Evolutionary conservation across 2,113 vertebrate species (phyloP), one percentile per base, ranked within the genome.

Genomic region (Pangasianodon gigas): DNA sequence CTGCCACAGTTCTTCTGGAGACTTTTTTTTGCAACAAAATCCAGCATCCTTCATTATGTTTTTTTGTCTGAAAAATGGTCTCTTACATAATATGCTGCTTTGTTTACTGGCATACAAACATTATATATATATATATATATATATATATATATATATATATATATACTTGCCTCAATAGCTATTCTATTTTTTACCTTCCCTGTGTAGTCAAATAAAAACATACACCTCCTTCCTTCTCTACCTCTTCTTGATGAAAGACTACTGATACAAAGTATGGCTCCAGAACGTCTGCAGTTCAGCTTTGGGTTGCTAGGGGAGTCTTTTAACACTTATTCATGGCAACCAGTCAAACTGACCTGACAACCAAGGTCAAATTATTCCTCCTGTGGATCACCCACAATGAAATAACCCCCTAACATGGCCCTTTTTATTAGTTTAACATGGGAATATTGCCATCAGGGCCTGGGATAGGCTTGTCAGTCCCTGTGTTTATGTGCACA

Each of bases 321-420:
- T 56, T 60, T 87, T 84, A 37, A 75, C n/a, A 69, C 13, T 56
- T 52, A 48, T 79, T 87, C 46, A 67, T 84, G 51, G 82, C 75
- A 81, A 88, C 32, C 75, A 62, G 81, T 84, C 86, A 91, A 92
- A 88, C 84, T 88, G 75, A 84, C 91, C 88, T 91, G 82, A 88
- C 89, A 92, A 87, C 80, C 89, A 92, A 92, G 86, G 91, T 92
- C 90, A 92, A 82, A 71, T 91, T 83, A 71, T 91, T 86, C 51
- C 60, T 65, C 58, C 80, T 67, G 41, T 90, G 83, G 79, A 86
- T 79, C 65, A 86, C 56, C 77, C 58, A 60, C 85, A 92, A 92
- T 89, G 88, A 91, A 86, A 87, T 88, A 86, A 90, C 77, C 62
- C 88, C 56, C 58, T 89, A 89, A 90, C 86, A 75, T 74, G 41